Base-by-base conservation (phyloP, 2,888 invertebrate genomes). In the Apotomis turbidana region DNA sequence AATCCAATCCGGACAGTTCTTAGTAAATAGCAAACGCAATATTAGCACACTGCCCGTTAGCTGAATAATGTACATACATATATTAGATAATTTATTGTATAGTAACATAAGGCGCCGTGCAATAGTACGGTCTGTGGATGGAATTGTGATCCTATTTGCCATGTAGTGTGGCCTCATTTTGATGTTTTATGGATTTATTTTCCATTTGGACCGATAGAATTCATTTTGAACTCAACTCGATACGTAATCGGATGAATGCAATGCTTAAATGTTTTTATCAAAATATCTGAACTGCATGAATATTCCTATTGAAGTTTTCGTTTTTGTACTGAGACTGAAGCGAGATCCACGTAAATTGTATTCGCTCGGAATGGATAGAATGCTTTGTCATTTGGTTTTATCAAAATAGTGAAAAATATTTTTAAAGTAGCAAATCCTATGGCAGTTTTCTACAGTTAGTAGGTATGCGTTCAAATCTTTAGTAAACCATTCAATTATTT, bases 1-100 rank as follows among this genome's bases (percentile, higher is more conserved):
- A 93, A 90, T 93, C 93, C n/a, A 93, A 93, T 79, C 87, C 92
- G 52, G 93, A 93, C 83, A 92, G 92, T 83, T 93, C 92, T 85
- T 93, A 92, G 91, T 90, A 83, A 83, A 79, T 70, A 77, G 76
- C 13, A 36, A 54, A 27, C 76, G 68, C 70, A 79, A 75, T 55
- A 44, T 52, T 76, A 80, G 76, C 63, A 75, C 81, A 84, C 83
- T 85, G 83, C 85, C 86, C 79, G 75, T 75, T 87, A 87, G 82
- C 80, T 81, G 83, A 83, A 83, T 82, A 74, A 85, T 77, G 86
- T 85, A 87, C 60, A 76, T 76, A 80, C 78, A 77, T 76, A 80
- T 81, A 80, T 74, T 88, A 87, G 84, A 81, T 85, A 81, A 85
- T 70, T 69, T 70, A 83, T 84, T 80, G 78, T 82, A 78, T 79